Conservation (phyloP, 1,140 invertebrate genomes). For the Palaemon carinicauda region DNA sequence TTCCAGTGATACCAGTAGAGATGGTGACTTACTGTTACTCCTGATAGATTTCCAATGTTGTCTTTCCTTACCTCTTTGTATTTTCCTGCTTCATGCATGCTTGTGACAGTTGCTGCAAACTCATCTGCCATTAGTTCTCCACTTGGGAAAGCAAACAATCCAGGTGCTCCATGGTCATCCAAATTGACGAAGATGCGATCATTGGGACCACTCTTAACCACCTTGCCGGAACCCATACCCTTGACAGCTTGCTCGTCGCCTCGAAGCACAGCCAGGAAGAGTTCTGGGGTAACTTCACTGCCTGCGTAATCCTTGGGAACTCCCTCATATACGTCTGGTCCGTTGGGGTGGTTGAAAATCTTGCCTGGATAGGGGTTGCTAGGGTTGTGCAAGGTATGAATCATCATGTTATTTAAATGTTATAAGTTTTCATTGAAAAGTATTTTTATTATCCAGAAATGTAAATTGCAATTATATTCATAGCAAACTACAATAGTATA, state of each 20-base stretch:
- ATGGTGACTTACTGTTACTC: too few relatives aligned
- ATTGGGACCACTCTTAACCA: slow-evolving; percentile 71
- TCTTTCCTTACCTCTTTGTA: slow-evolving; percentile 17
- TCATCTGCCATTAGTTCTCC: slow-evolving; percentile 62
- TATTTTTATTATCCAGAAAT: too few relatives aligned
- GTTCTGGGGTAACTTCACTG: slow-evolving; percentile 68
- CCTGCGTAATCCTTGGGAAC: slow-evolving; percentile 71
- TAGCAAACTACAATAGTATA: too few relatives aligned
- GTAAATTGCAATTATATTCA: too few relatives aligned
- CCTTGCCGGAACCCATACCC: slow-evolving; percentile 68
- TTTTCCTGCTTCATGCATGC: slow-evolving; percentile 7
- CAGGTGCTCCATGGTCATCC: slow-evolving; percentile 74
- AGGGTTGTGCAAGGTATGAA: neutral
- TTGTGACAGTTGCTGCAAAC: slow-evolving; percentile 31
- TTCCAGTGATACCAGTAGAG: too few relatives aligned
- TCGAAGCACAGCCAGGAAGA: slow-evolving; percentile 70
- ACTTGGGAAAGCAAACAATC: slow-evolving; percentile 70
- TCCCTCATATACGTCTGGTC: slow-evolving; percentile 71
- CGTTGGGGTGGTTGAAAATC: slow-evolving; percentile 72
- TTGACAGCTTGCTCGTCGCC: slow-evolving; percentile 65
- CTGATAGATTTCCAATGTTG: too few relatives aligned
- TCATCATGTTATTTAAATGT: too few relatives aligned
- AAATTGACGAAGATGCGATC: slow-evolving; percentile 75
- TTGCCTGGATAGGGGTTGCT: slow-evolving; percentile 71
- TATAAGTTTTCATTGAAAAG: too few relatives aligned